Conservation (phyloP, 2,113 vertebrate genomes). For the Vulpes lagopus region DNA sequence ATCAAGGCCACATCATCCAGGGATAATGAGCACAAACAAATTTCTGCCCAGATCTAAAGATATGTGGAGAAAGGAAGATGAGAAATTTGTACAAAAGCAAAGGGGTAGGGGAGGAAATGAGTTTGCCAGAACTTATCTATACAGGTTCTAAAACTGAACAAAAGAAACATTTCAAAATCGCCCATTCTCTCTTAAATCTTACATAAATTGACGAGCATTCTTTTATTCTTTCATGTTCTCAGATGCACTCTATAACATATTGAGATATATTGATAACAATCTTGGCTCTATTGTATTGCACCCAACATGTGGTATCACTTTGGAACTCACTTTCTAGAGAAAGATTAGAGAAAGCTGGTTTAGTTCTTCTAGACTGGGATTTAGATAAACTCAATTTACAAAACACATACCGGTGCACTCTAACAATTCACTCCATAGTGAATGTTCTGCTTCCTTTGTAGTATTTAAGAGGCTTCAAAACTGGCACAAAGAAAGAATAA, state of each 20-base stretch:
- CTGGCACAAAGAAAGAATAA: background rate
- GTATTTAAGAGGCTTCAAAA: slow-evolving; percentile 1
- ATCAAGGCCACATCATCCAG: background rate
- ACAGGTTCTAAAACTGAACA: background rate
- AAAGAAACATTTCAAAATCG: slow-evolving; percentile 16
- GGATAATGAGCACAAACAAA: background rate
- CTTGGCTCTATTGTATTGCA: slow-evolving; percentile 44
- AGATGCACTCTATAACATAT: background rate
- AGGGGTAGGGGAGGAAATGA: background rate
- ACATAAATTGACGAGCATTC: background rate
- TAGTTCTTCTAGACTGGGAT: slow-evolving; percentile 58
- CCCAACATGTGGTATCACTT: slow-evolving; percentile 63
- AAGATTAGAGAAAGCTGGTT: slow-evolving; percentile 61
- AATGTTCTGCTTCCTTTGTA: background rate
- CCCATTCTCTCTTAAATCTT: slow-evolving; percentile 1
- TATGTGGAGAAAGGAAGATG: background rate
- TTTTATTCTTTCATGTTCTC: slow-evolving; percentile 7
- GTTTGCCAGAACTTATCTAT: background rate
- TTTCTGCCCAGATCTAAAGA: background rate
- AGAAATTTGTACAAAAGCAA: background rate
- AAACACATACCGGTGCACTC: slow-evolving; percentile 24
- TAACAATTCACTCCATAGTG: background rate
- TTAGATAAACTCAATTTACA: slow-evolving; percentile 61
- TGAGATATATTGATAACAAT: slow-evolving; percentile 14
- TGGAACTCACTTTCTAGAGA: slow-evolving; percentile 68